These are phyloP conservation scores for Eupithecia insigniata DNA, from an alignment of 2,888 invertebrate genomes.

Conservation along the genomic window DNA sequence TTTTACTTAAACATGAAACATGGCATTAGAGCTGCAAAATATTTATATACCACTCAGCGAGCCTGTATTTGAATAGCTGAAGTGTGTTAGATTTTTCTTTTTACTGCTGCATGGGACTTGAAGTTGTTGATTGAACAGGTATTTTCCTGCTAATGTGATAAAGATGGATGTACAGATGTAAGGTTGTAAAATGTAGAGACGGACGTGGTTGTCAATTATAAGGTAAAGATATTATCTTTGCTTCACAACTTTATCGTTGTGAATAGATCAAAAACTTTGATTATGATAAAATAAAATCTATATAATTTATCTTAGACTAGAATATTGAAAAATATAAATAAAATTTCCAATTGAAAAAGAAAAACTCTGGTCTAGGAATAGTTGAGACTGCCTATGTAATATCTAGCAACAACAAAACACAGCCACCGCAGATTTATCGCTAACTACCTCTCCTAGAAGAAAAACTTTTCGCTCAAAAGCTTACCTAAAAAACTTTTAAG, in stretches of 20 bases:
- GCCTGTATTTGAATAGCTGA: constrained; percentile 20
- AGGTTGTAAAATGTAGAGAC: background rate
- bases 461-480: background rate
- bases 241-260: background rate
- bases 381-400: too few relatives aligned
- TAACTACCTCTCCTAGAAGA: background rate
- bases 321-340: background rate
- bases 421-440: background rate
- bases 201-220: background rate
- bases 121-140: background rate
- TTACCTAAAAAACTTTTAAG: too few relatives aligned
- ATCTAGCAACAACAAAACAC: background rate
- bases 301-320: background rate
- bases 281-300: background rate
- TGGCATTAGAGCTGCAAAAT: constrained; percentile 29
- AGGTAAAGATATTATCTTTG: background rate
- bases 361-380: too few relatives aligned
- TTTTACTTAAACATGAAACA: constrained; percentile 38
- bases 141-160: background rate
- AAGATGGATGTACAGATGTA: background rate
- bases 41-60: constrained; percentile 31
- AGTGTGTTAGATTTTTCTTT: constrained; percentile 18
- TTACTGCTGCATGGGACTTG: background rate
- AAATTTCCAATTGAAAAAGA: too few relatives aligned
- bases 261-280: too few relatives aligned